Evolutionary conservation across 2,113 vertebrate species (phyloP), one percentile per base, ranked within the genome.

Genomic region (Trematomus loennbergii): DNA sequence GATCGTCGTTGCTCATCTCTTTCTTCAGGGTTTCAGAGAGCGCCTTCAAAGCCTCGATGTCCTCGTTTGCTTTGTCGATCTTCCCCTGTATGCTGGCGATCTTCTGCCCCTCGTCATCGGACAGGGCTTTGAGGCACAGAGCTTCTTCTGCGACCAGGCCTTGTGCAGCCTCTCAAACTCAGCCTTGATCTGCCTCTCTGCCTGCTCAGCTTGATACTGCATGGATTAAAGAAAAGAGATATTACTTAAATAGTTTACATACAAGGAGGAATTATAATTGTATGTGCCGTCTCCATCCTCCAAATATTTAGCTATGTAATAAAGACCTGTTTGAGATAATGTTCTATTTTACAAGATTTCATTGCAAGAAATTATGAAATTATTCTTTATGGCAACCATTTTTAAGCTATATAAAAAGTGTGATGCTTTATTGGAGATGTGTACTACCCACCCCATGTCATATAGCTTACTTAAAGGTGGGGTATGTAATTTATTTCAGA

Each of bases 1-100:
- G 50, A 66, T 95, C 91, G 18, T 95, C 93, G 0, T 90, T 86
- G 12, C 89, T 90, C 91, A 94, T 94, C 76, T 94, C 92, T 72
- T 79, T 93, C 63, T 89, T 93, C 45, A 94, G 54, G 0, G 69
- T 64, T 0, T 92, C 82, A 12, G 91, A 86, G 29, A 94, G 75
- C 57, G 89, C 64, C 0, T 76, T 66, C 46, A 95, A 74, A 22
- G 25, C 4, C 0, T 2, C 10, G 3, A 95, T 77, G 46, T 94
- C 86, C 2, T n/a, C 25, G 5, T 63, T 57, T 15, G 91, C 79
- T 2, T 1, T 63, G 1, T 22, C 22, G 49, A 93, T 89, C 57
- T 73, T 61, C 3, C 78, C 61, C 4, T 83, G 9, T 50, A 94
- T 20, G 1, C 0, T 12, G 9, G 52, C 12, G 0, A 75, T 85